Evolutionary conservation across 2,113 vertebrate genomes (phyloP).

Genomic region (Gallinago paraguaiae): DNA sequence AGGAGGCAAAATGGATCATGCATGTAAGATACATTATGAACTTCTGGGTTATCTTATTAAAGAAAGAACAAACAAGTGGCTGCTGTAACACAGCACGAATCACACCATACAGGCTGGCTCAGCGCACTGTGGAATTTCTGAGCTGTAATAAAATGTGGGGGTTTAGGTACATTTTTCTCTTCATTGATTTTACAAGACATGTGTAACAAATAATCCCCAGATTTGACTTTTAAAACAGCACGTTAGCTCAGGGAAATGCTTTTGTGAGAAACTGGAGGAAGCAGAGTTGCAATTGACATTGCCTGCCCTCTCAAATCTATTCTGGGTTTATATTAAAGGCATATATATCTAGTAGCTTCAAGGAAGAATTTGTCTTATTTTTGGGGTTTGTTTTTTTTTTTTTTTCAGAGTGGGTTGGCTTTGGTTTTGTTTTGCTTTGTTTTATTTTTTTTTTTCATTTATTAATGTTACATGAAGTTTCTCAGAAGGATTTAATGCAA

Average conservation of each 20-base stretch:
- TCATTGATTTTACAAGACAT: neutral
- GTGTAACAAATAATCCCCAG: neutral
- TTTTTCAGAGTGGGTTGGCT: neutral
- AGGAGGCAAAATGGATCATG: neutral
- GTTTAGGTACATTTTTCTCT: neutral
- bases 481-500: neutral
- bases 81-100: neutral
- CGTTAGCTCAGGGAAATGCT: neutral
- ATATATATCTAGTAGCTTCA: neutral
- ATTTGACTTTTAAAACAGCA: neutral
- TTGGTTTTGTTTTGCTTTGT: too few relatives aligned
- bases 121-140: neutral
- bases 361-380: neutral
- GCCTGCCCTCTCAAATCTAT: neutral
- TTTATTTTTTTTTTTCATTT: neutral
- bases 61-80: neutral
- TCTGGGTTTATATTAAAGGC: neutral
- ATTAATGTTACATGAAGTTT: neutral
- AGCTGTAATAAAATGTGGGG: neutral
- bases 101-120: neutral
- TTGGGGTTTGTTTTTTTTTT: neutral
- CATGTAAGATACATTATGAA: neutral
- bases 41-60: neutral
- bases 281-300: neutral
- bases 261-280: neutral